phyloP scores from a whole-genome alignment of 2,888 invertebrate species.

The Agonum fuliginosum region DNA sequence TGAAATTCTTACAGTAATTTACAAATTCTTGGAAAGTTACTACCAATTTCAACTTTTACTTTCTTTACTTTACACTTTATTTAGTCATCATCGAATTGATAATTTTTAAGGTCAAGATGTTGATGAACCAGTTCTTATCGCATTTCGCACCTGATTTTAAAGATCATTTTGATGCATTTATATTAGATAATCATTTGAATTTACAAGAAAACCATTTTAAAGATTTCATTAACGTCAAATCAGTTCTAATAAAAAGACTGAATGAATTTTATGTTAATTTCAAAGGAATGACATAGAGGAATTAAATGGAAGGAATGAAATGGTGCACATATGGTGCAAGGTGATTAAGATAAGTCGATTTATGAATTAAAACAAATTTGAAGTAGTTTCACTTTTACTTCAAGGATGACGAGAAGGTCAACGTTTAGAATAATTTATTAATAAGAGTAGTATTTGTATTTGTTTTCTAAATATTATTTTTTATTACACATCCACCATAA shows the following conservation, averaged over 20 bases:
- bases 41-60: background rate
- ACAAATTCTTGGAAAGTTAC: background rate
- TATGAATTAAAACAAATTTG: background rate
- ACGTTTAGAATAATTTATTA: background rate
- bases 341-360: background rate
- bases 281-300: no score
- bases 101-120: background rate
- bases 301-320: background rate
- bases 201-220: conserved; percentile 34
- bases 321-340: background rate
- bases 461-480: no score
- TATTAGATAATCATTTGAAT: conserved; percentile 31
- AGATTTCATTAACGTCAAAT: background rate
- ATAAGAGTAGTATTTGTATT: background rate
- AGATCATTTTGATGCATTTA: background rate
- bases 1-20: background rate
- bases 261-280: background rate
- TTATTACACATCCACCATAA: no score
- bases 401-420: conserved; percentile 14
- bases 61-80: conserved; percentile 7
- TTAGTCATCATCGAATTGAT: background rate
- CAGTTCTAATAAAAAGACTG: background rate
- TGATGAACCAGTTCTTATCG: conserved; percentile 16
- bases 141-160: conserved; percentile 30
- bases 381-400: conserved; percentile 36